A percentile compares a stretch with the other conserved stretches of the same genome.
These are phyloP conservation scores for Phrynosoma blainvillii DNA, from an alignment of 2,113 vertebrate genomes.

Conservation along the genomic window DNA sequence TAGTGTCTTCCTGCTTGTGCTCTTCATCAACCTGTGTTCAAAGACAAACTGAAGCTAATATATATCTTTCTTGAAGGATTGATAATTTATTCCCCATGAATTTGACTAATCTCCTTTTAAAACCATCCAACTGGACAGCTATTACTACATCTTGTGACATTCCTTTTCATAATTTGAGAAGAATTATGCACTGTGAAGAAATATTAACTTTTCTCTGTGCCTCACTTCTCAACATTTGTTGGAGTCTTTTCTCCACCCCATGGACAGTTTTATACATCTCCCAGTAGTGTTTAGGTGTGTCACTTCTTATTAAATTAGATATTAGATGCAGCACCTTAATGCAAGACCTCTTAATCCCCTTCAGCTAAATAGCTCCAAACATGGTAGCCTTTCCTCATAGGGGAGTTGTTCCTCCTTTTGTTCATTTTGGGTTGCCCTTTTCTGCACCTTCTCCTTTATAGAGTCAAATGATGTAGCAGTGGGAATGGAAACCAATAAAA, in stretches of 20 bases:
- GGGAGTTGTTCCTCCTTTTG: neutral
- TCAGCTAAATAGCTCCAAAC: neutral
- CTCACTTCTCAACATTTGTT: neutral
- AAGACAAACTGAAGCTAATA: neutral
- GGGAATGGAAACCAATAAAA: neutral
- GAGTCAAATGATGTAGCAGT: neutral
- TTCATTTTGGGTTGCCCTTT: neutral
- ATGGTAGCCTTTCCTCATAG: neutral
- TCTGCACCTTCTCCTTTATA: neutral
- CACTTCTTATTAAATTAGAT: no score
- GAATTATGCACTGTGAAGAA: neutral
- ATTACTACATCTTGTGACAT: no score
- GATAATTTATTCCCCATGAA: no score
- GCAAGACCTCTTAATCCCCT: no score
- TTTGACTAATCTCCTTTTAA: no score
- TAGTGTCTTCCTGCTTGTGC: neutral
- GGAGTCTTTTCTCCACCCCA: neutral
- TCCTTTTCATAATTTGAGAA: neutral
- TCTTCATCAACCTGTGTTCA: neutral
- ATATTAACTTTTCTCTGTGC: neutral
- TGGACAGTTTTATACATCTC: neutral
- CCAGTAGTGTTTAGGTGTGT: neutral
- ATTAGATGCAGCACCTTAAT: no score
- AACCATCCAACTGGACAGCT: no score
- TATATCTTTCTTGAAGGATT: neutral